Evolutionary conservation across 2,888 invertebrate species (phyloP).

Genomic region (Drosophila imparisetae): DNA sequence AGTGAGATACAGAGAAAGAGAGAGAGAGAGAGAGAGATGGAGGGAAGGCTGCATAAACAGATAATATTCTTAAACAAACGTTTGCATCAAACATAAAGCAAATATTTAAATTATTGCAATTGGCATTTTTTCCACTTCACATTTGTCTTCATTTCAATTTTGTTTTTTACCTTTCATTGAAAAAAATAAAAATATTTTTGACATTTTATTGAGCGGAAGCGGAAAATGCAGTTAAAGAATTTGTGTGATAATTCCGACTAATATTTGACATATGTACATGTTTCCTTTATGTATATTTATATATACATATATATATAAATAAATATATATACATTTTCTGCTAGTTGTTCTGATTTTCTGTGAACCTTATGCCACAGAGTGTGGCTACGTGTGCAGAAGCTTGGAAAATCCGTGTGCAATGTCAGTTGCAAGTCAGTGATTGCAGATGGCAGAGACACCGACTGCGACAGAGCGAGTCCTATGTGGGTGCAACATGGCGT

Average conservation of each 20-base stretch:
- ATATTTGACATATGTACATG: conserved; percentile 26
- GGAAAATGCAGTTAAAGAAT: conserved; percentile 20
- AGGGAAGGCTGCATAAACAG: neutral
- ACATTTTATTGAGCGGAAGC: conserved; percentile 19
- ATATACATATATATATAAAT: neutral
- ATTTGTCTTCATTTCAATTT: neutral
- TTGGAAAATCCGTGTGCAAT: conserved; percentile 74
- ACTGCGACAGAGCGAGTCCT: conserved; percentile 27
- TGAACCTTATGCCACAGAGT: conserved; percentile 17
- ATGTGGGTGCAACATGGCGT: conserved; percentile 71
- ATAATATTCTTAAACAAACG: conserved; percentile 10
- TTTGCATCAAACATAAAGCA: conserved; percentile 13
- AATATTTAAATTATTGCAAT: conserved; percentile 19
- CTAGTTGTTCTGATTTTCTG: neutral
- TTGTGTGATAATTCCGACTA: conserved; percentile 24
- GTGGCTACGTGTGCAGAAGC: conserved; percentile 56
- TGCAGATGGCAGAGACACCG: conserved; percentile 31
- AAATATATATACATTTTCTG: neutral
- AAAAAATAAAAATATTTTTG: neutral
- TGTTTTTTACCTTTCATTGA: neutral
- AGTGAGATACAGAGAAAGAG: neutral
- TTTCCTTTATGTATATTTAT: neutral
- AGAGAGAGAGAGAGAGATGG: neutral
- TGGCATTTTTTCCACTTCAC: neutral
- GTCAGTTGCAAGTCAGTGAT: conserved; percentile 62